A percentile compares a stretch with the other conserved stretches of the same genome.
Conservation (phyloP, 2,888 invertebrate genomes). For the Pristionchus exspectatus region DNA sequence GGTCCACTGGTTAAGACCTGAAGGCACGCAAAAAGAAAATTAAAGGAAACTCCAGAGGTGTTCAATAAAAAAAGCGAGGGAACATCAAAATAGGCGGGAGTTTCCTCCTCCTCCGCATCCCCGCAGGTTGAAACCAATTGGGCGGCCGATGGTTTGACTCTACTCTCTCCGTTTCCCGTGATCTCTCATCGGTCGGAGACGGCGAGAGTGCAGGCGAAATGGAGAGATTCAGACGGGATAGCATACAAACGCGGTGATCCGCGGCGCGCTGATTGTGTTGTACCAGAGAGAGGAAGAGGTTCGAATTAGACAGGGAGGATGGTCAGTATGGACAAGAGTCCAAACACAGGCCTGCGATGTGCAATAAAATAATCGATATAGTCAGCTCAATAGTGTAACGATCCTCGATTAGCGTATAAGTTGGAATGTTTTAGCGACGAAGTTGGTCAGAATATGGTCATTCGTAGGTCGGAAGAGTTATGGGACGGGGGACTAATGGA, state of each 20-base stretch:
- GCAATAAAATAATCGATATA: too few relatives aligned
- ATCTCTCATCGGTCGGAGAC: background rate
- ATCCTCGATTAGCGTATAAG: too few relatives aligned
- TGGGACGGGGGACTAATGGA: background rate
- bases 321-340: background rate
- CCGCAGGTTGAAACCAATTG: slow-evolving; percentile 13
- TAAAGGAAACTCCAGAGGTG: background rate
- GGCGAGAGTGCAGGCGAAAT: background rate
- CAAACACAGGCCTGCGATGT: too few relatives aligned
- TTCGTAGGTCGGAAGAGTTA: background rate
- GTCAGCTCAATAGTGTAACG: too few relatives aligned
- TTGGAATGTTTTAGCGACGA: too few relatives aligned
- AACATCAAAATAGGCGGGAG: background rate
- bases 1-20: too few relatives aligned
- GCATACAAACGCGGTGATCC: slow-evolving; percentile 34
- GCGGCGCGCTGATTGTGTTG: background rate
- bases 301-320: slow-evolving; percentile 42
- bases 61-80: background rate
- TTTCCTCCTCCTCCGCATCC: background rate
- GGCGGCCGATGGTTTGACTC: background rate
- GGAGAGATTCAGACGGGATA: background rate
- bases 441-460: background rate
- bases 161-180: background rate
- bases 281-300: background rate
- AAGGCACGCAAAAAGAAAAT: too few relatives aligned